Evolutionary conservation across 2,113 vertebrate species (phyloP), one percentile per base, ranked within the genome.

Genomic region (Piaya cayana): DNA sequence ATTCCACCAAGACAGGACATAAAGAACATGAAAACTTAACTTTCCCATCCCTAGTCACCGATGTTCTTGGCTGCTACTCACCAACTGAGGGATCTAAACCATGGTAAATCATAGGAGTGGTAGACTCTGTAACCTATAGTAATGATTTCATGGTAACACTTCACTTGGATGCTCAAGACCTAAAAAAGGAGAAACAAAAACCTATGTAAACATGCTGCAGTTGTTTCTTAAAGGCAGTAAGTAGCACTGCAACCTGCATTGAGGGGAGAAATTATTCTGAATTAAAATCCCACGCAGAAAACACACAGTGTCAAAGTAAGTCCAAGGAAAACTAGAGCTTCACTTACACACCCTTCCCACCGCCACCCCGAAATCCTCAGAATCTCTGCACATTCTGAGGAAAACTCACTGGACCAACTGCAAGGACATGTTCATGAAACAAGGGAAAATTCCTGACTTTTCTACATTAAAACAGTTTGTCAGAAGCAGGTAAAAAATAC

Each of bases 141-240:
- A 97, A 99, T 99, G 87, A 99, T 99, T 97, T 99, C 99, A 4
- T 99, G 99, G 97, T 99, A 99, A 95, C 99, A 99, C 83, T 99
- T 99, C 95, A 99, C 99, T 89, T 99, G 99, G 93, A 99, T 98
- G 68, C 97, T 97, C 97, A 99, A 98, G 72, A 99, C 99, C 99
- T 99, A 86, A 80, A 98, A 95, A 45, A 94, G 95, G 27, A 94
- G n/a, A 96, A 95, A 82, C 64, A 78, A 88, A 88, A 55, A 49
- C 2, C 2, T 39, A 29, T 5, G 4, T 93, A 25, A 71, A 85
- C 43, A 49, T 6, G 8, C 37, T 43, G 21, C 34, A 74, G 37
- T 9, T 86, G 18, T 49, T 86, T 74, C 69, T 56, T 43, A 64
- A 32, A 74, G 29, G 42, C 32, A 68, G 15, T 37, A 60, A 53